Conservation (phyloP, 2,888 invertebrate genomes). For the Gastracanthus pulcherrimus region DNA sequence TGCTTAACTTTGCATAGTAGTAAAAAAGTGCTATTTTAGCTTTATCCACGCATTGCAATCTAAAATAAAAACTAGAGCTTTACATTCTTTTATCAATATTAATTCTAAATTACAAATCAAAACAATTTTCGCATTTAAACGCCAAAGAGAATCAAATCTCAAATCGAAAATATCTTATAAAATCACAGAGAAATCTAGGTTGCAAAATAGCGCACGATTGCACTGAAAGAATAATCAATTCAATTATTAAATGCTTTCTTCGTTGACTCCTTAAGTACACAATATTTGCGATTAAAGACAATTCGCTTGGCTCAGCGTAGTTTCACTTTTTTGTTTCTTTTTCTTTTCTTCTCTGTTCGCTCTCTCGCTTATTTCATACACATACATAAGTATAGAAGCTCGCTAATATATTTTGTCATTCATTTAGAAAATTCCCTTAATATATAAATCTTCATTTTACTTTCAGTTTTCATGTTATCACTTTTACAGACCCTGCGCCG, state of each 20-base stretch:
- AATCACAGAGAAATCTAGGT: slow-evolving; percentile 55
- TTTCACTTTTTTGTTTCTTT: slow-evolving; percentile 20
- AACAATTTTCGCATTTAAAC: not conserved
- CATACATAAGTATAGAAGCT: slow-evolving; percentile 51
- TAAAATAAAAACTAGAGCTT: slow-evolving; percentile 12
- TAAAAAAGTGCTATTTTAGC: slow-evolving; percentile 12
- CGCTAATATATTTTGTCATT: slow-evolving; percentile 49
- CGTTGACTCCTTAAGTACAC: slow-evolving; percentile 53
- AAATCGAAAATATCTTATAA: slow-evolving; percentile 44
- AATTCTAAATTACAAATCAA: slow-evolving; percentile 1
- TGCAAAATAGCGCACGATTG: slow-evolving; percentile 53
- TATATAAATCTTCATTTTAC: slow-evolving; percentile 54
- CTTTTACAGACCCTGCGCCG: slow-evolving; percentile 59
- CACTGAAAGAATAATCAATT: slow-evolving; percentile 46
- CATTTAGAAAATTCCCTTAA: slow-evolving; percentile 49
- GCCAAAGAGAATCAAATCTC: slow-evolving; percentile 2
- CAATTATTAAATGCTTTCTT: slow-evolving; percentile 49
- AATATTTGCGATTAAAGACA: slow-evolving; percentile 34
- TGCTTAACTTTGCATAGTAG: slow-evolving; percentile 9
- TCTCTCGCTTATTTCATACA: slow-evolving; percentile 40
- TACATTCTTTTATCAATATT: slow-evolving; percentile 7
- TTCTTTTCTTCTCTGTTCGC: not conserved
- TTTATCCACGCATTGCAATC: not conserved
- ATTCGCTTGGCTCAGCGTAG: slow-evolving; percentile 33
- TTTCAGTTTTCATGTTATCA: slow-evolving; percentile 60